Evolutionary conservation across 2,797 vertebrate species (phyloP), one percentile per base, ranked within the genome.

Genomic region (Clarias laeviceps): DNA sequence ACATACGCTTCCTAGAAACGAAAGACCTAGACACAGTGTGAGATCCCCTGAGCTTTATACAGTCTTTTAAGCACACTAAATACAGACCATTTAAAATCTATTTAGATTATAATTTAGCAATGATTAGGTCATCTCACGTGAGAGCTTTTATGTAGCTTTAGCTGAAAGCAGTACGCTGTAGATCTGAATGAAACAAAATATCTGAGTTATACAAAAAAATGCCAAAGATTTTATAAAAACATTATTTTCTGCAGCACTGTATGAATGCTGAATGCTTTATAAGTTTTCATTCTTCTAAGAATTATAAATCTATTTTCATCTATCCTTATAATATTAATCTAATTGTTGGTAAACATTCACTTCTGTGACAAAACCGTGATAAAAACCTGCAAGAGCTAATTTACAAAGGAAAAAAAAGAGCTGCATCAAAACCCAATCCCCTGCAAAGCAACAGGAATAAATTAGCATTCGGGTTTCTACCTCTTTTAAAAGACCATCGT

Each of bases 401-500:
- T 45, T 62, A 22, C 27, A 64, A 22, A 65, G 18, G 45, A 18
- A 69, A 57, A 73, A 3, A 32, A 22, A 66, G 15, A 82, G 14
- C 56, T 37, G 57, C 61, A 62, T 78, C 2, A 56, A 65, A 82
- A 62, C 9, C 18, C 2, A 22, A 54, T 78, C 64, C 45, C 56
- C 34, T 20, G 37, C 12, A 70, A 72, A 80, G 37, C n/a, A 45
- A 20, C 22, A 37, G 32, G 18, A 66, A 66, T 12, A 65, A 74
- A 34, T 29, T 2, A 57, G 7, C 14, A 4, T 66, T 62, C n/a
- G 3, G 24, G 20, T 50, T 61, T 77, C 88, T 97, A 99, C 98
- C 98, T 99, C 97, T 92, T 93, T 99, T 99, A 93, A 98, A 97
- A 86, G 97, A 97, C 98, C 96, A 98, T 87, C 96, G 94, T 94